A percentile compares a stretch with the other conserved stretches of the same genome.
Conservation (phyloP, 2,113 vertebrate species). For the Loxodonta africana region DNA sequence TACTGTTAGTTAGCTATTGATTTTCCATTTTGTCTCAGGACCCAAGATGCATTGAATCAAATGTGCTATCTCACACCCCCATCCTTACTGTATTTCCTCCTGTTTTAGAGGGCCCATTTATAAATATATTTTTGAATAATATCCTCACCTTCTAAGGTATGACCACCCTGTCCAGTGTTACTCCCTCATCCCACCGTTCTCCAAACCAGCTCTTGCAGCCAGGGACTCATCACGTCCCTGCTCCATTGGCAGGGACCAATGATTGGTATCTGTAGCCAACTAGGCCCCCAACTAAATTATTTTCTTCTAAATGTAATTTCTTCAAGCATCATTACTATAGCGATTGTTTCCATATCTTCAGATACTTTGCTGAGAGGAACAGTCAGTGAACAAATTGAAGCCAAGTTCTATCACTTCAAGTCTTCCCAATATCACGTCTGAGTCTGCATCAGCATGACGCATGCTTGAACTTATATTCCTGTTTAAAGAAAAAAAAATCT, state of each 20-base stretch:
- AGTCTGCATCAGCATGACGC: neutral
- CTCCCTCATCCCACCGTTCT: neutral
- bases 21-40: neutral
- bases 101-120: neutral
- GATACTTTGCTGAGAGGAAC: neutral
- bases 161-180: neutral
- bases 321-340: neutral
- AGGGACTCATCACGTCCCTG: neutral
- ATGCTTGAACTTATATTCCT: neutral
- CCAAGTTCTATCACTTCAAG: neutral
- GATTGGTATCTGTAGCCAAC: neutral
- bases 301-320: constrained; percentile 17
- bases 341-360: neutral
- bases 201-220: neutral
- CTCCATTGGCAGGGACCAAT: neutral
- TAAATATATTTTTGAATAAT: neutral
- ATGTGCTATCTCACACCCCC: neutral
- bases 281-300: neutral
- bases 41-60: neutral
- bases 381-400: neutral
- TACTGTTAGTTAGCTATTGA: neutral
- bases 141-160: neutral
- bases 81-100: neutral
- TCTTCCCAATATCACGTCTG: neutral
- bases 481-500: neutral